Base-by-base conservation (phyloP, 2,888 invertebrate genomes). In the Sphecodes monilicornis region DNA sequence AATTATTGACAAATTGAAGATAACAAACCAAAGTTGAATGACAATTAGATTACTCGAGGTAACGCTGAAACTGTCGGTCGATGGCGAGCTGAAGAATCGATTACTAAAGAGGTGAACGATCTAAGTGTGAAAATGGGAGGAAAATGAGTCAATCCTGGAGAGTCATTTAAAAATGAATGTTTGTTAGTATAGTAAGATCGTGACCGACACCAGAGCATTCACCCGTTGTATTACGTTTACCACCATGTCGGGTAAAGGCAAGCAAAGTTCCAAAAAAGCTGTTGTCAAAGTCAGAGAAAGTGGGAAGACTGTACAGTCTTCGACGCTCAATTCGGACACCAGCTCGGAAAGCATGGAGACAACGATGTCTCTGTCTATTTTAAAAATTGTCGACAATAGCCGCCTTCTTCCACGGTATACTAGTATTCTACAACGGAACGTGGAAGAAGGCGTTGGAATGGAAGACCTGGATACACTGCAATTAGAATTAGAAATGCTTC, bases 391-490 rank as follows among this genome's bases (percentile, higher is more conserved):
- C 86, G 98, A 98, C 91, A 97, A 97, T 93, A 95, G 95, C 54
- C 95, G 96, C 74, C 95, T 96, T 84, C 94, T 98, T 84, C 97
- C 97, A 13, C 96, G 97, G 64, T 97, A 97, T 90, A 90, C 87
- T 5, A 91, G 91, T 77, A 92, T 95, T 39, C 95, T 97, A 73
- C 96, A 96, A 18, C 96, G 97, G 78, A 96, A 96, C 50, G 95
- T 96, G 3, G 97, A 97, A 82, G 98, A 98, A 92, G 96, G 97
- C 5, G 96, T 98, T 84, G 97, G 97, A 29, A 97, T 98, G 96
- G 98, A 99, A 91, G 98, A 99, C 93, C 95, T 99, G 72, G 98
- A 99, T 94, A 96, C 96, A 1, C 95, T 99, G 16, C 99, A 99
- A 94, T 95, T 97, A 75, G 99, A 99, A 94, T 95, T 99, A 75